Evolutionary conservation across 1,140 invertebrate species (phyloP), one percentile per base, ranked within the genome.

Genomic region (Galendromus occidentalis): DNA sequence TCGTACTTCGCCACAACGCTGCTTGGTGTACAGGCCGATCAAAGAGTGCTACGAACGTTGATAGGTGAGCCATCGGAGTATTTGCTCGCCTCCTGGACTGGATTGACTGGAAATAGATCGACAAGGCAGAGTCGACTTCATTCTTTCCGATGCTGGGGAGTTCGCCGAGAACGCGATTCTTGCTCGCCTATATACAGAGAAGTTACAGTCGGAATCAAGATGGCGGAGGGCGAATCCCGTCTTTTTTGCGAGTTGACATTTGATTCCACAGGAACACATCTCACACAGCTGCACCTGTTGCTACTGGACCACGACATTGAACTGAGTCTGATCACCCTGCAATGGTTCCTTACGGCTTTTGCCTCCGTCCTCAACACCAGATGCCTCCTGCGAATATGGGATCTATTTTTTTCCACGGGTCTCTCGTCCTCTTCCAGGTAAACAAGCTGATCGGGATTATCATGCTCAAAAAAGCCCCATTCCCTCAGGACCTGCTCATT

Each of bases 271-370:
- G 51, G 71, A 55, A 67, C 84, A 71, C 92, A 87, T 75, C 79
- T 98, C 71, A 87, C 93, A 0, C 85, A 91, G 67, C 83, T 96
- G 67, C 88, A 95, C 75, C 81, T 86, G 69, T 83, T 88, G 39
- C 79, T 98, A 33, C 85, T 86, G 72, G 86, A 91, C 74, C 91
- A 96, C 76, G 92, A 98, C 71, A 78, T 82, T 64, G 92, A 99
- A 78, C 78, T 98, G 20, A 93, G 91, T 67, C 78, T 98, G 28
- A 96, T 99, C 71, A 93, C 89, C 14, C 79, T 96, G 68, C 89
- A 96, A 74, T 99, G 96, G 95, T 96, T 98, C 76, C 78, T 98
- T 33, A 96, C 94, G 1, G 75, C 98, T n/a, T 97, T 95, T 78
- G 89, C 93, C 2, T 95, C 91, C 73, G 91, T 97, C 66, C 88